These are phyloP conservation scores for Drosophila persimilis DNA, from an alignment of 1,140 invertebrate species.

Conservation along the genomic window DNA sequence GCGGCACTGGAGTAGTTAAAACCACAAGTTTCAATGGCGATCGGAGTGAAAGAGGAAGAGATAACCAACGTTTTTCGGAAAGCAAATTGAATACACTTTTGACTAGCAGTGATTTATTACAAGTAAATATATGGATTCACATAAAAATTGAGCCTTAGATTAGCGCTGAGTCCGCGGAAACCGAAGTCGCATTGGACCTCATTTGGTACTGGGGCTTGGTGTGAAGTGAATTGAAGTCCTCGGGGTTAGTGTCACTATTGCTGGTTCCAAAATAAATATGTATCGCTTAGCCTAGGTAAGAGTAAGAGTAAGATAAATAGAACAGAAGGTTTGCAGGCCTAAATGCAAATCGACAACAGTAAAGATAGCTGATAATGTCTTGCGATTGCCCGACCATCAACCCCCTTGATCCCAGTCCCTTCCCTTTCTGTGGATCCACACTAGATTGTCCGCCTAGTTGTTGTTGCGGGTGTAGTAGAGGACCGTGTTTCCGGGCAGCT, in stretches of 20 bases:
- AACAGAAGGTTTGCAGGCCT: slow-evolving; percentile 63
- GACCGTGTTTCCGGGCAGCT: slow-evolving; percentile 92
- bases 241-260: slow-evolving; percentile 67
- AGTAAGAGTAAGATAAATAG: slow-evolving; percentile 64
- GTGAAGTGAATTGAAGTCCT: slow-evolving; percentile 33
- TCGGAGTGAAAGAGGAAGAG: no score
- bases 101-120: slow-evolving; percentile 56
- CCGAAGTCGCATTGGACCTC: slow-evolving; percentile 4
- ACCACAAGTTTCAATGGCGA: no score
- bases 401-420: slow-evolving; percentile 10
- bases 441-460: slow-evolving; percentile 30
- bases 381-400: slow-evolving; percentile 50
- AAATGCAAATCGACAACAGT: slow-evolving; percentile 74
- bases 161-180: slow-evolving; percentile 29
- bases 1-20: no score
- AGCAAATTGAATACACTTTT: slow-evolving; percentile 11
- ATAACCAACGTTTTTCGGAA: neutral
- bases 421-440: neutral
- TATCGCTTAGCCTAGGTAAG: slow-evolving; percentile 65
- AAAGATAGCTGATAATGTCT: slow-evolving; percentile 49
- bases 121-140: slow-evolving; percentile 53
- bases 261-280: slow-evolving; percentile 69
- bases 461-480: slow-evolving; percentile 93
- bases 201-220: slow-evolving; percentile 50
- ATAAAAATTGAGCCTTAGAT: slow-evolving; percentile 55